Evolutionary conservation across 2,113 vertebrate genomes (phyloP).

Genomic region (Polypterus senegalus): DNA sequence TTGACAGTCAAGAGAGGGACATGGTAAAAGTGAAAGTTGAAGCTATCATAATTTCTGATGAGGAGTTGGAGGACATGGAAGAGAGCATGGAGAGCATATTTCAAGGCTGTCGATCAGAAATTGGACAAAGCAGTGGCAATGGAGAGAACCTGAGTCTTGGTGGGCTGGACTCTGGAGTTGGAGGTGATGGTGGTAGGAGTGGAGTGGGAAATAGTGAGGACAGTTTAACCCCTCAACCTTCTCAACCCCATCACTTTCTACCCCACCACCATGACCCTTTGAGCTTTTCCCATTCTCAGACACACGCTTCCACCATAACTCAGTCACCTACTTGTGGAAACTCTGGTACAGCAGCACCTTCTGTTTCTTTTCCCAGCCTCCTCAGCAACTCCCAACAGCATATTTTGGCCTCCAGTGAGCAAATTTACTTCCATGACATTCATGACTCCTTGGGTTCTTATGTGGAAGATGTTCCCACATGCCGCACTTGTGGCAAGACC

Average conservation of each 20-base stretch:
- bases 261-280: neutral
- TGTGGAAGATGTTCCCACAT: slow-evolving; percentile 78
- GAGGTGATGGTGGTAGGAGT: slow-evolving; percentile 35
- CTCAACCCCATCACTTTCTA: neutral
- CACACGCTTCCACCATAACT: too few species aligned
- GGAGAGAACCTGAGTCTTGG: slow-evolving; percentile 11
- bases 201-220: slow-evolving; percentile 41
- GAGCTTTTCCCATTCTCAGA: slow-evolving; percentile 21
- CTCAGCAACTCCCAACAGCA: slow-evolving; percentile 17
- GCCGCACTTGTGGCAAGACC: slow-evolving; percentile 79
- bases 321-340: neutral
- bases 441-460: slow-evolving; percentile 64
- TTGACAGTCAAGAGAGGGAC: too few species aligned
- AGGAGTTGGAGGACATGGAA: slow-evolving; percentile 49
- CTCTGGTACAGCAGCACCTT: slow-evolving; percentile 23
- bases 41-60: slow-evolving; percentile 84
- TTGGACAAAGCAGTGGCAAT: slow-evolving; percentile 29
- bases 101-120: slow-evolving; percentile 13
- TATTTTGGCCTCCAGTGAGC: slow-evolving; percentile 26
- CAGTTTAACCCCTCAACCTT: slow-evolving; percentile 9
- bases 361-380: slow-evolving; percentile 36
- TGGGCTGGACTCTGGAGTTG: slow-evolving; percentile 23
- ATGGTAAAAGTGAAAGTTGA: slow-evolving; percentile 65
- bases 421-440: slow-evolving; percentile 64
- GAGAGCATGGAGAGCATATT: slow-evolving; percentile 26